These are phyloP conservation scores for Galerucella calmariensis DNA, from an alignment of 2,888 invertebrate genomes.

Conservation along the genomic window DNA sequence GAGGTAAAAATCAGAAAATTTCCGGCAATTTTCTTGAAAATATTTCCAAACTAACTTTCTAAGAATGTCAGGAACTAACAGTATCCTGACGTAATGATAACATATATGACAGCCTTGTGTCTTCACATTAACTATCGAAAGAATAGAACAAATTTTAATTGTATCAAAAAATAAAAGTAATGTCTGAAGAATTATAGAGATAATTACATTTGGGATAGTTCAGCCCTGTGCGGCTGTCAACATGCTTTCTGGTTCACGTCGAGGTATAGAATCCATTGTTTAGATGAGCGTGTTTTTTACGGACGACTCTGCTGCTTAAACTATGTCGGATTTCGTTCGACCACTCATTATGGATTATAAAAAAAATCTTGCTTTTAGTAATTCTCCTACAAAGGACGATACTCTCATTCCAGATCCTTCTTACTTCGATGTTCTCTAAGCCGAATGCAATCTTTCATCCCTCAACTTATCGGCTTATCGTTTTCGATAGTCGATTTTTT, in stretches of 20 bases:
- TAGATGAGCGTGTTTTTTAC: slow-evolving; percentile 55
- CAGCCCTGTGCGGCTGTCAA: slow-evolving; percentile 44
- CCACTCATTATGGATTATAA: slow-evolving; percentile 57
- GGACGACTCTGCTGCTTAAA: slow-evolving; percentile 44
- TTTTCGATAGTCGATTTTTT: slow-evolving; percentile 19
- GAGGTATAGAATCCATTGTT: slow-evolving; percentile 54
- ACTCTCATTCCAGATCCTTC: slow-evolving; percentile 40
- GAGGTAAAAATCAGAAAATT: too few species aligned
- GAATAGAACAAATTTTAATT: too few species aligned
- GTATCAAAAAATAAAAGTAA: too few species aligned
- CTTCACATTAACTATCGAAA: too few species aligned
- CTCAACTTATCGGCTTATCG: slow-evolving; percentile 17
- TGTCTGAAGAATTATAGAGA: too few species aligned
- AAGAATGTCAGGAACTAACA: too few species aligned
- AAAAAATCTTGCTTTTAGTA: slow-evolving; percentile 51
- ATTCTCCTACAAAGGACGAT: slow-evolving; percentile 50
- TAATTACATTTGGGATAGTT: neutral
- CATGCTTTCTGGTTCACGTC: slow-evolving; percentile 49
- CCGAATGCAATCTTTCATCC: slow-evolving; percentile 33
- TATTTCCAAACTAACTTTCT: too few species aligned
- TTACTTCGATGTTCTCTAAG: slow-evolving; percentile 36
- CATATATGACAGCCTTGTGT: too few species aligned
- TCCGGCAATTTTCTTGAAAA: too few species aligned
- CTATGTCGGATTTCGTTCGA: slow-evolving; percentile 50
- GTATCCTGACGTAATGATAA: too few species aligned